Percentiles rank a stretch among this genome's conserved stretches.
These are phyloP conservation scores for Yponomeuta malinellus DNA, from an alignment of 2,888 invertebrate species.

Conservation along the genomic window DNA sequence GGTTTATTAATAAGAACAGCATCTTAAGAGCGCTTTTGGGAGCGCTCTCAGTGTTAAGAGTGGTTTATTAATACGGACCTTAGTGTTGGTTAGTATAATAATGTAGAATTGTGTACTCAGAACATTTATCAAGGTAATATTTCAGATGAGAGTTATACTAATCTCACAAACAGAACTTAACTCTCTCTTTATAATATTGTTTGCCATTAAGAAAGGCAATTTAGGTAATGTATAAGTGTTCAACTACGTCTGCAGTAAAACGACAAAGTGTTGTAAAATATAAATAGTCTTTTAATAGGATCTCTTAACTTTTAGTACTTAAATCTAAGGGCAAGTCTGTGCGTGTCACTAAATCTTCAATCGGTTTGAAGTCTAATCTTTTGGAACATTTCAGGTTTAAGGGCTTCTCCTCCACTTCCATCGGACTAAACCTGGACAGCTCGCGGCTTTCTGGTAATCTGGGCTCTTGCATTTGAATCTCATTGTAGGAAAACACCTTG, in stretches of 20 bases:
- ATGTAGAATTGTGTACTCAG: too few species aligned
- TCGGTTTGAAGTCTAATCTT: slow-evolving; percentile 48
- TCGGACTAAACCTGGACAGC: slow-evolving; percentile 24
- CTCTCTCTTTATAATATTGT: too few species aligned
- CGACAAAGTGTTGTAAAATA: slow-evolving; percentile 22
- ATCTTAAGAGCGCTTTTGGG: neutral
- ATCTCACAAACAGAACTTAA: too few species aligned
- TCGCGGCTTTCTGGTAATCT: slow-evolving; percentile 25
- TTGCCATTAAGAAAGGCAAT: too few species aligned
- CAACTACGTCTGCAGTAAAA: slow-evolving; percentile 17
- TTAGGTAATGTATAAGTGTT: too few species aligned
- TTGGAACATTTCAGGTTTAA: slow-evolving; percentile 61
- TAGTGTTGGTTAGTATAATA: too few species aligned
- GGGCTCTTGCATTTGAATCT: slow-evolving; percentile 31
- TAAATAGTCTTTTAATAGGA: slow-evolving; percentile 38
- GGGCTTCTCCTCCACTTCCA: slow-evolving; percentile 49
- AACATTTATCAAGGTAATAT: too few species aligned
- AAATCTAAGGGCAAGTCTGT: slow-evolving; percentile 78
- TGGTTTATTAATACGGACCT: too few species aligned
- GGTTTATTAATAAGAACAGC: slow-evolving; percentile 9
- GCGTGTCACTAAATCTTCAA: slow-evolving; percentile 56
- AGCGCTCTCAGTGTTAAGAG: neutral
- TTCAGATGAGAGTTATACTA: too few species aligned
- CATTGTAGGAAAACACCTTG: slow-evolving; percentile 46
- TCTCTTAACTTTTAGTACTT: slow-evolving; percentile 71